A percentile compares a stretch with the other conserved stretches of the same genome.
Conservation (phyloP, 2,888 invertebrate species). For the Athetis lepigone region DNA sequence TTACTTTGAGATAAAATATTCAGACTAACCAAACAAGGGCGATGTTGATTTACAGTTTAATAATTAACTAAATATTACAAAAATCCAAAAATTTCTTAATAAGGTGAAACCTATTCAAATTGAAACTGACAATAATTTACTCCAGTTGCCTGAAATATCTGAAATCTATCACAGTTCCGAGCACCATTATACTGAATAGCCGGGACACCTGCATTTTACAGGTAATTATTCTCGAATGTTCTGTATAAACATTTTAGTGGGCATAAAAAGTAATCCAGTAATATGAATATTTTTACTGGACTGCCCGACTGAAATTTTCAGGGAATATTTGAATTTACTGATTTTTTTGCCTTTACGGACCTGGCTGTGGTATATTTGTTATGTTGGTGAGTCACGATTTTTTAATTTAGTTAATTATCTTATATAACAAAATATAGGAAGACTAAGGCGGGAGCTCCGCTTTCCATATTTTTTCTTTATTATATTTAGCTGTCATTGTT, state of each 20-base stretch:
- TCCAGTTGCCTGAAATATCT: conserved; percentile 22
- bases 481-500: too few relatives aligned
- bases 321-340: not conserved
- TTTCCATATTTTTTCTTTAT: too few relatives aligned
- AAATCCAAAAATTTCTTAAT: not conserved
- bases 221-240: conserved; percentile 36
- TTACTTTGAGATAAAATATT: too few relatives aligned
- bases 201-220: conserved; percentile 48
- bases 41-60: too few relatives aligned
- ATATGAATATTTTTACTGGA: conserved; percentile 39
- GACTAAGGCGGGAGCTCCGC: too few relatives aligned
- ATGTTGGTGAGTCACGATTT: too few relatives aligned
- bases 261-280: conserved; percentile 49
- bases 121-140: not conserved
- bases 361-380: not conserved
- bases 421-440: too few relatives aligned
- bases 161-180: not conserved
- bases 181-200: conserved; percentile 24
- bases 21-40: too few relatives aligned
- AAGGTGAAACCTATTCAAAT: not conserved
- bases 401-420: too few relatives aligned
- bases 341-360: too few relatives aligned
- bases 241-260: conserved; percentile 51
- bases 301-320: not conserved
- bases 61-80: not conserved